phyloP scores from a whole-genome alignment of 2,797 vertebrate genomes.

The Rachycentron canadum region DNA sequence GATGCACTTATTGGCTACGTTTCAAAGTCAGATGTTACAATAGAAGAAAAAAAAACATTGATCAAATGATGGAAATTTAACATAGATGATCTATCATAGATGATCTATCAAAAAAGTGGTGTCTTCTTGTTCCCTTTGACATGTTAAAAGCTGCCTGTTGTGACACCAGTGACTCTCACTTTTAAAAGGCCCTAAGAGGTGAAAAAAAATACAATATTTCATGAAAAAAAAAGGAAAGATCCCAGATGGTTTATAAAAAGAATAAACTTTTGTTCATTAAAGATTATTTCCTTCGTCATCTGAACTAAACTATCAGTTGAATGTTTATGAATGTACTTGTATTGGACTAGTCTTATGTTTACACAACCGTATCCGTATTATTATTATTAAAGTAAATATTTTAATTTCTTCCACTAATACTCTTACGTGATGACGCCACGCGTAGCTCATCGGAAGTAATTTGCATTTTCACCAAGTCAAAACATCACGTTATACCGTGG shows the following conservation, averaged over 20 bases:
- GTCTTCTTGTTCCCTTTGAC: background rate
- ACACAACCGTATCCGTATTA: background rate
- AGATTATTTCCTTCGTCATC: too few species aligned
- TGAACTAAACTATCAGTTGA: background rate
- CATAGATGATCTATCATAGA: background rate
- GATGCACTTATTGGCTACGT: background rate
- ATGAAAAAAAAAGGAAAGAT: background rate
- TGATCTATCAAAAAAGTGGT: too few species aligned
- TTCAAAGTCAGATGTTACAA: too few species aligned
- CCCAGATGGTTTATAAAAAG: too few species aligned
- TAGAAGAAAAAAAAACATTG: too few species aligned
- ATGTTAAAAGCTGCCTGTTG: background rate
- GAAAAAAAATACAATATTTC: background rate
- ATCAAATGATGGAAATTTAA: background rate
- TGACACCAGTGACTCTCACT: too few species aligned
- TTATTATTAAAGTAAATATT: background rate
- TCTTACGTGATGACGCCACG: conserved; percentile 71
- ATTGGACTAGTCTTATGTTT: background rate
- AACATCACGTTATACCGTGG: background rate
- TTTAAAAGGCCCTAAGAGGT: background rate
- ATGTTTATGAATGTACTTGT: background rate
- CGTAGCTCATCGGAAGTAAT: conserved; percentile 63
- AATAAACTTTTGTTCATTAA: too few species aligned
- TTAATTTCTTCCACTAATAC: background rate
- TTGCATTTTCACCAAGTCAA: conserved; percentile 31